These are phyloP conservation scores for Eolophus roseicapilla DNA, from an alignment of 2,113 vertebrate genomes.

Conservation along the genomic window DNA sequence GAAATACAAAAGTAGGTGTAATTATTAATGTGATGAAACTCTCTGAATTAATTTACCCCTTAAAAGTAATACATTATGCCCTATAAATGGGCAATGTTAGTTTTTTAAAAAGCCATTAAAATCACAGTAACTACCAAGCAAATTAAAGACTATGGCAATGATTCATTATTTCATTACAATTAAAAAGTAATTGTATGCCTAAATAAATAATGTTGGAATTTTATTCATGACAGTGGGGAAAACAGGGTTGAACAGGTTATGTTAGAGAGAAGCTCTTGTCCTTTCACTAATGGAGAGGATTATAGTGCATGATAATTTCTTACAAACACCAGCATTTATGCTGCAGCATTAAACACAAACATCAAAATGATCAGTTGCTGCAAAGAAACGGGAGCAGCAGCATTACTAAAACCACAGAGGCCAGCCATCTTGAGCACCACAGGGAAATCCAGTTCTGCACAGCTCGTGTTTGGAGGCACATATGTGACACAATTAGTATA, in stretches of 20 bases:
- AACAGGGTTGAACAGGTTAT: not conserved
- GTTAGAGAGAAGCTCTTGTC: slow-evolving; percentile 1
- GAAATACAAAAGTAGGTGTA: not conserved
- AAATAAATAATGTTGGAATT: slow-evolving; percentile 58
- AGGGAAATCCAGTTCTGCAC: slow-evolving; percentile 39
- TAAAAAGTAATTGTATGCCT: slow-evolving; percentile 69
- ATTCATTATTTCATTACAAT: slow-evolving; percentile 66
- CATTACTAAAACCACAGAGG: slow-evolving; percentile 57
- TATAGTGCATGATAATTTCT: not conserved
- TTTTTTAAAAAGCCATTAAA: slow-evolving; percentile 1
- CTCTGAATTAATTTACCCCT: slow-evolving; percentile 39
- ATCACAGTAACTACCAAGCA: slow-evolving; percentile 8
- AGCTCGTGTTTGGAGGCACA: slow-evolving; percentile 58
- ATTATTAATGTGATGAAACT: not conserved
- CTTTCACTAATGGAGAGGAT: slow-evolving; percentile 11
- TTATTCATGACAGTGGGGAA: slow-evolving; percentile 1
- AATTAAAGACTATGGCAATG: slow-evolving; percentile 34
- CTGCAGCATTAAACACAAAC: not conserved
- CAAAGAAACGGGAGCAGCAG: not conserved
- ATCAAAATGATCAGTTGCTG: slow-evolving; percentile 48
- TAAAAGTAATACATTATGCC: not conserved
- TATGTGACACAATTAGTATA: slow-evolving; percentile 62
- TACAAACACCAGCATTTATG: slow-evolving; percentile 23
- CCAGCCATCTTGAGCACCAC: not conserved
- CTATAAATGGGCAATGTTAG: not conserved